Base-by-base conservation (phyloP, 1,140 invertebrate genomes). In the Drosophila guanche region DNA sequence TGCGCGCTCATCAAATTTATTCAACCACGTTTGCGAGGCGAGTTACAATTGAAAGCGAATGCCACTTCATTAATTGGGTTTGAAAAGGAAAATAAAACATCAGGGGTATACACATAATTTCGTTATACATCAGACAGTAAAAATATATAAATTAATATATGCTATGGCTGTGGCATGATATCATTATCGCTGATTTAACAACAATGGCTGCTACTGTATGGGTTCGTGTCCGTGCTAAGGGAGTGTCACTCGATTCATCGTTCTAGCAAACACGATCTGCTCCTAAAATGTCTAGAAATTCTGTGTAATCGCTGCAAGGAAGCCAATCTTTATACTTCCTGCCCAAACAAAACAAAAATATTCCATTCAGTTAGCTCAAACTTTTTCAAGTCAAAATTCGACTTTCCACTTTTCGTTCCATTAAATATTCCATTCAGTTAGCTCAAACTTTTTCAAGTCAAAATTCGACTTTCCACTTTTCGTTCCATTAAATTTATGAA, bases 31-130 rank as follows among this genome's bases (percentile, higher is more conserved):
- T 52, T 61, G 14, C 53, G 16, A 76, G 73, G 73, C 73, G 46
- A 76, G 72, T 76, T 70, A 20, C 41, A 53, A 42, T 53, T 54
- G n/a, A 43, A 59, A 27, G 53, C 29, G n/a, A 55, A 43, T 74
- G 62, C 52, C 69, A 25, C 33, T 47, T 37, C 50, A 45, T 52
- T 53, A 61, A 61, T 52, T 53, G 60, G 43, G 29, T 50, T 50
- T 65, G 27, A 10, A 75, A 61, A 43, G 33, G 16, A 37, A 10
- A 40, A 20, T 20, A 1, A 20, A 16, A 12, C 4, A 12, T 40
- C 6, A 6, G 10, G 0, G 14, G 50, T 40, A 5, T 5, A 20
- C 22, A 48, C 4, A 20, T 23, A 20, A 20, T 10, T 12, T 20
- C 27, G 14, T 45, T 75, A 40, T 23, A 1, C 29, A 29, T 29